phyloP scores from a whole-genome alignment of 2,797 vertebrate species.

The Schizopygopsis malacanthus region DNA sequence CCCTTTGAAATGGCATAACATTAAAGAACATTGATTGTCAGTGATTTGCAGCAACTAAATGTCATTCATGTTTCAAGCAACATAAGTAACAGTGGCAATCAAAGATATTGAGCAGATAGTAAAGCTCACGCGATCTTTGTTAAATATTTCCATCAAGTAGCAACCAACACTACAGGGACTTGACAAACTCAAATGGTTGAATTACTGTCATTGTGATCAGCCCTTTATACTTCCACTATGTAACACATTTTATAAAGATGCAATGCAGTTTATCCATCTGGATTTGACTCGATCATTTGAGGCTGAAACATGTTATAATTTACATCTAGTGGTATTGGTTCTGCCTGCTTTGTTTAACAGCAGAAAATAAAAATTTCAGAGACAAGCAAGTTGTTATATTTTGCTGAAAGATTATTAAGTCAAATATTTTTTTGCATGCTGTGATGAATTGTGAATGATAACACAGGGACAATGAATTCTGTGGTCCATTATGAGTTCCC shows the following conservation, averaged over 20 bases:
- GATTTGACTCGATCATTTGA: not conserved
- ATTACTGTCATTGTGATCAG: not conserved
- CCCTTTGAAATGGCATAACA: not conserved
- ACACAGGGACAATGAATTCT: not conserved
- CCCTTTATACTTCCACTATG: not conserved
- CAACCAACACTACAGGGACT: not conserved
- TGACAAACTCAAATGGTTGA: not conserved
- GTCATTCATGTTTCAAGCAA: not conserved
- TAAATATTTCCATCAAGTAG: not conserved
- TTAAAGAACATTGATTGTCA: not conserved
- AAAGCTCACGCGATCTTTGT: not conserved
- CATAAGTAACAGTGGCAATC: not conserved
- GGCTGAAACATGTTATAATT: not conserved
- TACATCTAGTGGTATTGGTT: not conserved
- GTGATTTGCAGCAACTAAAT: not conserved
- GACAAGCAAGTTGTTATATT: not conserved
- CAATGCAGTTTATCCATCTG: not conserved
- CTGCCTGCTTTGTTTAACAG: not conserved
- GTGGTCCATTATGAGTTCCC: not conserved
- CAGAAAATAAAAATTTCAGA: not conserved
- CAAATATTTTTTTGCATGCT: not conserved
- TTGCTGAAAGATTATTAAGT: not conserved
- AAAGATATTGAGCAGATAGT: not conserved
- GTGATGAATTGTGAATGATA: not conserved
- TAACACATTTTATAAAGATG: not conserved